phyloP scores from a whole-genome alignment of 2,797 vertebrate species.

The Malurus leucopterus region DNA sequence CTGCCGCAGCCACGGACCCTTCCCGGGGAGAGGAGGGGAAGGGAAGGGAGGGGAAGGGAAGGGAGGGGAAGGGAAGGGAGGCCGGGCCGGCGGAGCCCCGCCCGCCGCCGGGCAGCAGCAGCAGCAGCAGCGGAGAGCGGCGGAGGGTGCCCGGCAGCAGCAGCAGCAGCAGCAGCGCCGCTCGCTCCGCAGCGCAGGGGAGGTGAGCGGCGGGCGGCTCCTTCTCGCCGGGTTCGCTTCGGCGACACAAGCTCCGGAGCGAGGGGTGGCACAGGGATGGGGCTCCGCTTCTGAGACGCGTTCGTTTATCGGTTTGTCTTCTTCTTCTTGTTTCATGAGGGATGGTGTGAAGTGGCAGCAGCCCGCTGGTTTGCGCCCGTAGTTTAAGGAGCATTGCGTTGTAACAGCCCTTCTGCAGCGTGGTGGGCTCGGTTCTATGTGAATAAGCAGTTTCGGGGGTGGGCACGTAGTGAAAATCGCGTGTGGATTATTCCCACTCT shows the following conservation, averaged over 20 bases:
- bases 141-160: neutral
- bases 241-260: neutral
- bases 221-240: neutral
- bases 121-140: neutral
- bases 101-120: neutral
- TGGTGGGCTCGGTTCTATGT: neutral
- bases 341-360: neutral
- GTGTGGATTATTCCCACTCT: neutral
- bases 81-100: slow-evolving; percentile 4
- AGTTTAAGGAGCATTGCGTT: neutral
- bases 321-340: rapidly evolving
- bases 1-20: neutral
- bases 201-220: slow-evolving; percentile 32
- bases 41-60: too few species aligned
- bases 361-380: rapidly evolving
- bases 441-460: neutral
- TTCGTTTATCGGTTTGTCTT: neutral
- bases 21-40: neutral
- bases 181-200: neutral
- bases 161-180: neutral
- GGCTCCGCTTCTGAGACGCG: neutral
- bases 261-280: neutral
- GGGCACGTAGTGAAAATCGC: neutral
- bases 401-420: neutral
- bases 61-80: neutral